Evolutionary conservation across 2,113 vertebrate species (phyloP), one percentile per base, ranked within the genome.

Genomic region (Pedionomus torquatus): DNA sequence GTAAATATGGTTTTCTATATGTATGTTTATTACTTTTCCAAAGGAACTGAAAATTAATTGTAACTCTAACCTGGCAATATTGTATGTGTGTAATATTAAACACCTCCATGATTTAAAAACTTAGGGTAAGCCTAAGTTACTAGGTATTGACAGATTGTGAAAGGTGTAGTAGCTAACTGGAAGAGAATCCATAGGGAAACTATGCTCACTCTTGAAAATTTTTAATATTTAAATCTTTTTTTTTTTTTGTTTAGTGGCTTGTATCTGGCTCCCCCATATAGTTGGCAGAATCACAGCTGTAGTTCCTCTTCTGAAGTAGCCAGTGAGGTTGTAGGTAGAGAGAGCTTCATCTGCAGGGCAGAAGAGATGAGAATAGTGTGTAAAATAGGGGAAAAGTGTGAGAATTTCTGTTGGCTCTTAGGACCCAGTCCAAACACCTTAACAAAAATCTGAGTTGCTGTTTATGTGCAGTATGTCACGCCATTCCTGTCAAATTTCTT

Each of bases 1-100:
- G 70, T 91, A 95, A 89, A 66, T 87, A 13, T 76, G 95, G 94
- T 96, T 95, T 46, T 74, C 64, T 89, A 11, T 91, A 11, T 84
- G 20, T 81, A 11, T 77, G 66, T 17, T 55, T 91, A 72, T 69
- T 97, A 93, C 31, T 58, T 97, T 93, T 90, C 83, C 69, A 64
- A 54, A 77, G 55, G 63, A 95, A 89, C 33, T 71, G 63, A 87
- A 91, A 91, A 92, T 84, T 37, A 68, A 43, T 75, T 35, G 78
- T 87, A 72, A 89, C 44, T 93, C 54, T 74, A 65, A 89, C 43
- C 39, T 87, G 63, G 25, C 37, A 61, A 0, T 80, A 24, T 25
- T 75, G 6, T 48, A 7, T 43, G 12, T 43, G 11, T 44, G 18
- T n/a, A 49, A 48, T 61, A 51, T 11, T 88, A 31, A 60, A 65